Base-by-base conservation (phyloP, 2,888 invertebrate species). In the Lingula anatina region DNA sequence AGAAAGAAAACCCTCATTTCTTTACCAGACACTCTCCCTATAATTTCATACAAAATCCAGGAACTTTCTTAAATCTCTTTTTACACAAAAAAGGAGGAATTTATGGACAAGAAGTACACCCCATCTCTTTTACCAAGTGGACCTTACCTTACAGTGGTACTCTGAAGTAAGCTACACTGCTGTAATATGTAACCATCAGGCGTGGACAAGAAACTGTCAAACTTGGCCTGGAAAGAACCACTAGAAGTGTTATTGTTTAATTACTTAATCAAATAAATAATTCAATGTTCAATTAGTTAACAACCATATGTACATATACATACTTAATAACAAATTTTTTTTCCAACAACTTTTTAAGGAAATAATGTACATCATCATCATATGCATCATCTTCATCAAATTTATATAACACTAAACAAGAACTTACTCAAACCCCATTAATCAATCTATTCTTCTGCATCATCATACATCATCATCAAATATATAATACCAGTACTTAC, bases 151-250 rank as follows among this genome's bases (percentile, higher is more conserved):
- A 76, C 64, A 49, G 84, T 84, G 15, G 86, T 86, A 67, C 92
- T 91, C 62, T 89, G 82, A 21, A 95, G 81, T 45, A 91, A 81
- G 67, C 86, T 86, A 55, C 93, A 86, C 80, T 96, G 95, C 0
- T 90, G 89, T 54, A 96, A 76, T 26, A 89, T 79, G 56, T 90
- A 82, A 28, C 86, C 83, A 72, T 95, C 93, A 15, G 94, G 91
- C 71, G 88, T 84, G 18, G 86, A 84, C 46, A 93, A 79, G 70
- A 92, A 89, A 63, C 86, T 85, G 75, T 95, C 91, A 81, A 96
- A 83, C 76, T 93, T 94, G 60, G 84, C 86, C 87, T 86, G 71
- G 42, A 82, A 81, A 18, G 28, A 55, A 53, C 51, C 46, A 47
- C 53, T 46, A 47, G 23, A 5, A 15, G 15, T 42, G 9, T n/a